Evolutionary conservation across 2,797 vertebrate genomes (phyloP).

Genomic region (Takifugu ocellatus): DNA sequence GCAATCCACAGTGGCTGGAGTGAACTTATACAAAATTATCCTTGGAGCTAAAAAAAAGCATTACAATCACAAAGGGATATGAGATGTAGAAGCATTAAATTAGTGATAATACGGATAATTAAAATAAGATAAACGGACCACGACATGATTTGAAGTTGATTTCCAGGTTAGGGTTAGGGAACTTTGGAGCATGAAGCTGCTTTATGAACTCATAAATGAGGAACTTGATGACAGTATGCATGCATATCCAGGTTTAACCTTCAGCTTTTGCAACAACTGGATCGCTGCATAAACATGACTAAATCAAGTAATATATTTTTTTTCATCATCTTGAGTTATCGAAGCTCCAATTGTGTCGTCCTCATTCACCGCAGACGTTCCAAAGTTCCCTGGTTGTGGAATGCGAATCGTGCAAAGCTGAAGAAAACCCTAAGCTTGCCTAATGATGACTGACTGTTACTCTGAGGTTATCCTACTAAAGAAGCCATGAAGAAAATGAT

Average conservation of each 20-base stretch:
- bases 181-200: too few relatives aligned
- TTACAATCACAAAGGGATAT: background rate
- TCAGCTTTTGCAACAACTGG: too few relatives aligned
- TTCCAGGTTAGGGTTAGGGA: too few relatives aligned
- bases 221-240: too few relatives aligned
- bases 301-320: too few relatives aligned
- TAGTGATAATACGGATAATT: background rate
- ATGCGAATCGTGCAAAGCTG: conserved; percentile 19
- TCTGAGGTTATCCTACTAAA: conserved; percentile 17
- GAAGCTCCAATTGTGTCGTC: background rate
- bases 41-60: background rate
- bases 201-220: too few relatives aligned
- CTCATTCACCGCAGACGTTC: conserved; percentile 8
- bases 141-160: too few relatives aligned
- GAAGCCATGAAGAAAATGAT: conserved; percentile 26
- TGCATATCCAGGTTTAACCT: too few relatives aligned
- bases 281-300: too few relatives aligned
- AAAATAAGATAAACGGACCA: too few relatives aligned
- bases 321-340: conserved; percentile 3
- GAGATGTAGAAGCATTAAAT: background rate
- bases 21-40: background rate
- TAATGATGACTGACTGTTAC: conserved; percentile 33
- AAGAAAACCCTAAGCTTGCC: conserved; percentile 23
- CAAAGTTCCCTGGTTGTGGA: conserved; percentile 15
- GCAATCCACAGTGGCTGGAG: background rate